Conservation (phyloP, 2,113 vertebrate species). For the Paedocypris sp. region DNA sequence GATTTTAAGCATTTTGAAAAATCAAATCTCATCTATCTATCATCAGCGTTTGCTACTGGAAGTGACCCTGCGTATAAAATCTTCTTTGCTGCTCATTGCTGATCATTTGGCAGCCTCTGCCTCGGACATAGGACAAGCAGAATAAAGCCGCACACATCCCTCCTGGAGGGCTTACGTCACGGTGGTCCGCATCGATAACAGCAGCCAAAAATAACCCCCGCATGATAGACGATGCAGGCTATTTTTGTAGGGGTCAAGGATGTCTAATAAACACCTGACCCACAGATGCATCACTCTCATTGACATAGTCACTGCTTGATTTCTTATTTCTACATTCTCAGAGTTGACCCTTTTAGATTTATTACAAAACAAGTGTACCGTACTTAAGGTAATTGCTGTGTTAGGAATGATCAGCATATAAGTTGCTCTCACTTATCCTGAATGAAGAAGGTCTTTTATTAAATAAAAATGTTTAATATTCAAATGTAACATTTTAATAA, state of each 20-base stretch:
- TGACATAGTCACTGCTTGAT: conserved; percentile 1
- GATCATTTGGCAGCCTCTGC: background rate
- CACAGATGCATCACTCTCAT: conserved; percentile 21
- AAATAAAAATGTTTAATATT: too few species aligned
- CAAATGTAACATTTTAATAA: too few species aligned
- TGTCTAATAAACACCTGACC: conserved; percentile 16
- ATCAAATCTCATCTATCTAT: too few species aligned
- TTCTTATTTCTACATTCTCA: conserved; percentile 13
- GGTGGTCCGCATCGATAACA: conserved; percentile 56
- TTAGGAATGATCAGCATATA: conserved; percentile 24
- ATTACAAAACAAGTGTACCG: conserved; percentile 23
- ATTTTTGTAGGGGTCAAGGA: conserved; percentile 51
- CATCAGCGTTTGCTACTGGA: too few species aligned
- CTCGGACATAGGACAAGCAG: conserved; percentile 17
- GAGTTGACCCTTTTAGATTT: conserved; percentile 19
- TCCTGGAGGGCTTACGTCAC: conserved; percentile 48
- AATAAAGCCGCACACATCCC: conserved; percentile 46
- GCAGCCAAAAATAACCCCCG: conserved; percentile 59
- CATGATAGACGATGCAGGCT: conserved; percentile 44
- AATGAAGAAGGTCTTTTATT: too few species aligned
- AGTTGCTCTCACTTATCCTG: too few species aligned
- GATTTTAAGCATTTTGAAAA: too few species aligned
- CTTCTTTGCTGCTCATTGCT: conserved; percentile 26
- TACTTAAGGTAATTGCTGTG: conserved; percentile 20
- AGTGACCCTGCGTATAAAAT: too few species aligned